These are phyloP conservation scores for Apodemia zela DNA, from an alignment of 2,888 invertebrate species.

Conservation along the genomic window DNA sequence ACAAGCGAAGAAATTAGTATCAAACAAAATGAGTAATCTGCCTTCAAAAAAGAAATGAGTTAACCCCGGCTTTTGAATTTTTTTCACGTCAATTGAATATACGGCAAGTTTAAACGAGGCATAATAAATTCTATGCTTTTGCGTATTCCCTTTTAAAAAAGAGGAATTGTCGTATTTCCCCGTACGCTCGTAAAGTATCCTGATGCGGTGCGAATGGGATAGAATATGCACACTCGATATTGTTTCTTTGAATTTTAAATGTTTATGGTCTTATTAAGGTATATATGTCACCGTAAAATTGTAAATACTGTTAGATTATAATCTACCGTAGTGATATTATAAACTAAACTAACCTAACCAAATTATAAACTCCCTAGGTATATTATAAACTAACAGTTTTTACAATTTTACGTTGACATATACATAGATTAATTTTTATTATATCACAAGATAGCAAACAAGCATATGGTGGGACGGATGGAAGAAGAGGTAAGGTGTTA, in stretches of 20 bases:
- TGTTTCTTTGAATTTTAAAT: constrained; percentile 39
- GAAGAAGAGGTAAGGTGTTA: no score
- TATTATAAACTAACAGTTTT: no score
- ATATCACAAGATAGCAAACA: no score
- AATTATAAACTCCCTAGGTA: no score
- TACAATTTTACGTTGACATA: no score
- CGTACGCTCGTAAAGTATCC: constrained; percentile 64
- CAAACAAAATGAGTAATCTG: background rate
- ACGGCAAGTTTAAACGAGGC: constrained; percentile 32
- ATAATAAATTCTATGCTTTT: constrained; percentile 49
- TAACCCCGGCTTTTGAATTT: background rate
- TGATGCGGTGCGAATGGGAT: constrained; percentile 51
- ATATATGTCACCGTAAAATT: no score
- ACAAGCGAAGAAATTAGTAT: no score
- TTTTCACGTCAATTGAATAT: constrained; percentile 4
- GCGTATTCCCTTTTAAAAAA: constrained; percentile 51
- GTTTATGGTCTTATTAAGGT: constrained; percentile 11
- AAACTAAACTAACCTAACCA: no score
- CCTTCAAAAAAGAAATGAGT: constrained; percentile 12
- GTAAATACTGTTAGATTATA: no score
- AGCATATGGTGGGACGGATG: no score
- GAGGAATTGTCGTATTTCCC: constrained; percentile 58
- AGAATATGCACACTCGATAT: constrained; percentile 71
- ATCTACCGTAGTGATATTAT: no score
- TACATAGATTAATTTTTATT: no score